Percentiles rank a stretch among this genome's conserved stretches.
phyloP scores from a whole-genome alignment of 2,113 vertebrate species.

The Dinomys branickii region DNA sequence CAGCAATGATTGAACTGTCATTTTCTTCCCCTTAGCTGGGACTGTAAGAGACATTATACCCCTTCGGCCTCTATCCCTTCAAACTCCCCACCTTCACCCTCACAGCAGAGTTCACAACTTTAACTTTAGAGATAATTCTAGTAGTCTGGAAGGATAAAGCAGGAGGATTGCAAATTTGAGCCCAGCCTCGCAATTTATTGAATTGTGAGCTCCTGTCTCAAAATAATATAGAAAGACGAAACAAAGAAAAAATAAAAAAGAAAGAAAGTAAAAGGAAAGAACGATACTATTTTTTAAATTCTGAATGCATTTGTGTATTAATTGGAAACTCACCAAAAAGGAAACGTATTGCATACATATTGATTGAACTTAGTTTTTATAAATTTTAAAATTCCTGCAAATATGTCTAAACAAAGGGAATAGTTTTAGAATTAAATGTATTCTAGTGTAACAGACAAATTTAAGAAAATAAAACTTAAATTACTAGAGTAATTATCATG shows the following conservation, averaged over 20 bases:
- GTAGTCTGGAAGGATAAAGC: neutral
- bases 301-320: neutral
- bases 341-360: neutral
- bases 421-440: slow-evolving; percentile 36
- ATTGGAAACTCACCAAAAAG: neutral
- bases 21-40: neutral
- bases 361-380: neutral
- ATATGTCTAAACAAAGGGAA: neutral
- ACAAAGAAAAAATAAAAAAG: too few relatives aligned
- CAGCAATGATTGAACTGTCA: neutral
- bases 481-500: neutral
- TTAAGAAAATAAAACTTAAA: neutral
- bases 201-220: neutral
- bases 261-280: neutral
- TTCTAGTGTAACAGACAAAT: neutral
- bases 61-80: neutral
- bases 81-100: too few relatives aligned
- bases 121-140: neutral
- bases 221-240: neutral
- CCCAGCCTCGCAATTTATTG: neutral
- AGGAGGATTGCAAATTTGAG: neutral
- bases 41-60: neutral
- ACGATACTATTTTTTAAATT: neutral
- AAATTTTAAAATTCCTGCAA: neutral
- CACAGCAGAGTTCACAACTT: neutral